Evolutionary conservation across 1,140 invertebrate genomes (phyloP).

Genomic region (Solenopsis invicta): DNA sequence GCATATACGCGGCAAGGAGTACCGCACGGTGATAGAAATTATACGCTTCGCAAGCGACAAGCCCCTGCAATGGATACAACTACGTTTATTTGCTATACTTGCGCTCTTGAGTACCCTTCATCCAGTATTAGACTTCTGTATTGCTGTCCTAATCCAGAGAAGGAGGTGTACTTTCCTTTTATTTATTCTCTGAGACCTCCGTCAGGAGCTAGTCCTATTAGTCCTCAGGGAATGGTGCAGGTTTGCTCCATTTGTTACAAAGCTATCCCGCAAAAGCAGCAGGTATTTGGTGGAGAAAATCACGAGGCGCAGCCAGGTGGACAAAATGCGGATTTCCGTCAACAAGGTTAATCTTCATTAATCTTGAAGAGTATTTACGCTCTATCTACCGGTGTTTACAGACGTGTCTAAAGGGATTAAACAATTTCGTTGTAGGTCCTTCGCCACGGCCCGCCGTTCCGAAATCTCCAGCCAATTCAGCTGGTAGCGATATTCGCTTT

Average conservation of each 20-base stretch:
- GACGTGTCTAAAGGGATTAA: not conserved
- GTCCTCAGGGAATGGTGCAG: constrained; percentile 93
- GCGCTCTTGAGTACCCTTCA: constrained; percentile 92
- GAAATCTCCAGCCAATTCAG: constrained; percentile 87
- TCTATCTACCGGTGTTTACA: constrained; percentile 19
- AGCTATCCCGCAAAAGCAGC: constrained; percentile 93
- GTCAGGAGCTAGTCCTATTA: constrained; percentile 94
- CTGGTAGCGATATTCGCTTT: constrained; percentile 89
- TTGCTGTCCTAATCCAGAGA: constrained; percentile 93
- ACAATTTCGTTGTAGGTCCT: constrained; percentile 69
- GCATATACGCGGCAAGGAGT: constrained; percentile 89
- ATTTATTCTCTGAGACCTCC: constrained; percentile 93
- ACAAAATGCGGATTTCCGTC: constrained; percentile 82
- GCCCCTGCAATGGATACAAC: constrained; percentile 89
- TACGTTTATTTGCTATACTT: constrained; percentile 96
- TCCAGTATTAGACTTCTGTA: constrained; percentile 93
- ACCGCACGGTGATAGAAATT: constrained; percentile 92
- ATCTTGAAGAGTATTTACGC: not conserved
- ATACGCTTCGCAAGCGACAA: constrained; percentile 92
- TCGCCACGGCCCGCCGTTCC: constrained; percentile 86
- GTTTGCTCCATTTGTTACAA: constrained; percentile 95
- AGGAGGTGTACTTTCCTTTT: constrained; percentile 96
- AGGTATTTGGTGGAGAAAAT: constrained; percentile 89
- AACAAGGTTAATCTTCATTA: constrained; percentile 75
- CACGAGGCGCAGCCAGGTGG: constrained; percentile 84